phyloP scores from a whole-genome alignment of 2,888 invertebrate genomes.

The Ochropleura leucogaster region DNA sequence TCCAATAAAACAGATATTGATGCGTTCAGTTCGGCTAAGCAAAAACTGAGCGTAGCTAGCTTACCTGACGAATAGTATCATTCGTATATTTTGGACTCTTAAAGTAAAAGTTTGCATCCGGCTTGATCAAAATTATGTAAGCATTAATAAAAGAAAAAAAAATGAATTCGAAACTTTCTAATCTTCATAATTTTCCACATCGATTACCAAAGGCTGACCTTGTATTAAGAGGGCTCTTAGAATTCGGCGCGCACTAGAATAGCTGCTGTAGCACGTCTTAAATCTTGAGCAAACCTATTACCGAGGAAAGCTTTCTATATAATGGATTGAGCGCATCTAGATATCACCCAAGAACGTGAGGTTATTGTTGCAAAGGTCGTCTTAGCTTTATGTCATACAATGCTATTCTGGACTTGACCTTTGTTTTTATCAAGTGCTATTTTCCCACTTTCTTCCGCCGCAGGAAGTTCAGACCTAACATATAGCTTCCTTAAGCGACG shows the following conservation, averaged over 20 bases:
- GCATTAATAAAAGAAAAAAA: constrained; percentile 5
- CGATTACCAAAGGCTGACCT: constrained; percentile 25
- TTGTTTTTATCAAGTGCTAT: constrained; percentile 62
- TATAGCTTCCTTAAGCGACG: constrained; percentile 65
- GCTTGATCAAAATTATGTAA: not conserved
- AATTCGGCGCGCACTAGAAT: constrained; percentile 33
- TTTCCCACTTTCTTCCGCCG: constrained; percentile 44
- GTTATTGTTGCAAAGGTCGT: constrained; percentile 64
- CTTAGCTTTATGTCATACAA: constrained; percentile 44
- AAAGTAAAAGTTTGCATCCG: constrained; percentile 17
- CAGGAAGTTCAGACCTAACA: constrained; percentile 57
- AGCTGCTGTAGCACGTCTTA: constrained; percentile 43
- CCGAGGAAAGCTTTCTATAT: constrained; percentile 20
- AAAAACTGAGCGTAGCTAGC: not conserved
- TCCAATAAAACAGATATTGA: not conserved
- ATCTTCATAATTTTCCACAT: constrained; percentile 26
- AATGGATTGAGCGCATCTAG: constrained; percentile 38
- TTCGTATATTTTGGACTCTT: not conserved
- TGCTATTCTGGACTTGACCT: constrained; percentile 70
- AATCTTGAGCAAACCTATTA: constrained; percentile 32
- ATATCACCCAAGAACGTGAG: constrained; percentile 41
- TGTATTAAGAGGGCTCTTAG: constrained; percentile 22
- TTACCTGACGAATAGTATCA: not conserved
- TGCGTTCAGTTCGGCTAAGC: no score
- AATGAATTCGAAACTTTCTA: constrained; percentile 17